Evolutionary conservation across 2,797 vertebrate genomes (phyloP).

Genomic region (Acipenser ruthenus): DNA sequence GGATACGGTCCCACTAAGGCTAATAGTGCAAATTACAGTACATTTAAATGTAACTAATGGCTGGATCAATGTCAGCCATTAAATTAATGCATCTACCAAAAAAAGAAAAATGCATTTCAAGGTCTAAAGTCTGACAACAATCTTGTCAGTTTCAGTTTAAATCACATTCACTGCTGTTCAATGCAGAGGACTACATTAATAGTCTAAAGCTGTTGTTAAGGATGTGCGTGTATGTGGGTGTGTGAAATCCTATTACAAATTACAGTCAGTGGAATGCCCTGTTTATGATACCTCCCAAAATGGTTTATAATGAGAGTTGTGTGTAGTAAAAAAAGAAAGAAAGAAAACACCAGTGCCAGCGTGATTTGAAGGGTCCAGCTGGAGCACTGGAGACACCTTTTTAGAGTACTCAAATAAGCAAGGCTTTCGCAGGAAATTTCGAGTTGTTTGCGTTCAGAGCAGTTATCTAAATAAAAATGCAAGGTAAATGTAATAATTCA

Average conservation of each 20-base stretch:
- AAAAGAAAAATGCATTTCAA: too few species aligned
- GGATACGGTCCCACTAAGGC: too few species aligned
- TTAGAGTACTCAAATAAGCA: slow-evolving; percentile 14
- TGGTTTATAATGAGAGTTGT: slow-evolving; percentile 49
- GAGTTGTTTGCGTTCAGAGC: slow-evolving; percentile 50
- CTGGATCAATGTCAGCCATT: too few species aligned
- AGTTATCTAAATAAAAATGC: slow-evolving; percentile 59
- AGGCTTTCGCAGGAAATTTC: slow-evolving; percentile 32
- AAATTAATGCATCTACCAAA: too few species aligned
- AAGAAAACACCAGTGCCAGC: slow-evolving; percentile 23
- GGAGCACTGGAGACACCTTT: slow-evolving; percentile 19
- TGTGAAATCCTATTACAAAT: slow-evolving; percentile 39
- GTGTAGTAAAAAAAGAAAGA: slow-evolving; percentile 20
- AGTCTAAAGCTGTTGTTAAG: too few species aligned
- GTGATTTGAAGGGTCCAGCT: slow-evolving; percentile 34
- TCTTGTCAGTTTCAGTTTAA: too few species aligned
- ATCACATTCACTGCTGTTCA: too few species aligned
- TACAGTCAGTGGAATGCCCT: slow-evolving; percentile 7
- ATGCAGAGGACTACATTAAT: too few species aligned
- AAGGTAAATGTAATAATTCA: slow-evolving; percentile 71
- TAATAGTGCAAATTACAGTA: too few species aligned
- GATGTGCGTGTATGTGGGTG: slow-evolving; percentile 32
- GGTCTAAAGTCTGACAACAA: too few species aligned
- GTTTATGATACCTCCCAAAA: slow-evolving; percentile 23
- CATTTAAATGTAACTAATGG: too few species aligned